Base-by-base conservation (phyloP, 2,113 vertebrate genomes). In the Mormyrus lacerda region DNA sequence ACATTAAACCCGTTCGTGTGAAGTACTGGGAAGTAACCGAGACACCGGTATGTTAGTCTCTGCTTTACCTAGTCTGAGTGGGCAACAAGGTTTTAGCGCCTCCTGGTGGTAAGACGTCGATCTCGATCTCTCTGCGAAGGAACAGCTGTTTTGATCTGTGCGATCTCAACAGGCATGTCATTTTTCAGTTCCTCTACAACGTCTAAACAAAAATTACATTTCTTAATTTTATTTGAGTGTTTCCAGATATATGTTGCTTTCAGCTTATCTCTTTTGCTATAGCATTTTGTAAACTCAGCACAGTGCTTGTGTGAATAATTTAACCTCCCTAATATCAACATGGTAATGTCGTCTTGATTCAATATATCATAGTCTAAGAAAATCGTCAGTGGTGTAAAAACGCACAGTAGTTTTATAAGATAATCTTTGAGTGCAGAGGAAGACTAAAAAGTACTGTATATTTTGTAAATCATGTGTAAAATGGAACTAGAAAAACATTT, bases 1-100 rank as follows among this genome's bases (percentile, higher is more conserved):
- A 24, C 76, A 31, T 45, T 17, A 39, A 79, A 13, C 13, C 69
- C 69, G 13, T 58, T 24, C 21, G 6, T 21, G 53, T 21, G 6
- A 27, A 31, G 65, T 73, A 27, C 27, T 35, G 55, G 55, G 24
- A 61, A n/a, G 55, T 61, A 61, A n/a, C 24, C 55, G 55, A 61
- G 7, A n/a, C 24, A n/a, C 24, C 24, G 55, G 24, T 61, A 24
- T n/a, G 55, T 61, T 9, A n/a, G 21, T 61, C 55, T n/a, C 35
- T 31, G 50, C 47, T 31, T 47, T 42, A 53, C 82, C 3, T 19
- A 65, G 69, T 21, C 31, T 82, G 44, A 88, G 87, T 88, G 84
- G 90, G 88, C 90, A 85, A 88, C 76, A 93, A 93, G 91, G 92
- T 93, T 92, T 92, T 93, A 93, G 92, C 91, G 94, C 93, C 95